Evolutionary conservation across 2,113 vertebrate species (phyloP), one percentile per base, ranked within the genome.

Genomic region (Chamaea fasciata): DNA sequence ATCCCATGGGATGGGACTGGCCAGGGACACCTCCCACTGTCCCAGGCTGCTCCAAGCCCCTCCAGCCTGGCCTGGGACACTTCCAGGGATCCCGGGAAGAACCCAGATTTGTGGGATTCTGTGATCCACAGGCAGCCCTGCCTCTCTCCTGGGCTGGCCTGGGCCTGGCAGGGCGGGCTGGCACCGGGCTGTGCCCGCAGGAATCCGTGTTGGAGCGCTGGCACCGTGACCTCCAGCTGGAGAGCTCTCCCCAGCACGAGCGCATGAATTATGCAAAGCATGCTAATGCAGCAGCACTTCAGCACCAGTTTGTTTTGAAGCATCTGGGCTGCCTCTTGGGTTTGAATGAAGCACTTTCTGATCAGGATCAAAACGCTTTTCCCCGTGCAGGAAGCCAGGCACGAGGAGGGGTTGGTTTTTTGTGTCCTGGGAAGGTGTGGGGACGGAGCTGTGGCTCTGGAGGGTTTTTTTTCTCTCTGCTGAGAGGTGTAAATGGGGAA

Each of bases 71-170:
- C n/a, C 82, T 57, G 3, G 52, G 30, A 1, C 70, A 3, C 35
- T 41, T 0, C 22, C 82, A 47, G 41, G 19, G n/a, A 8, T 65
- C 4, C 63, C 24, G 37, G 76, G 59, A 26, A 31, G 18, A 26
- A 17, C 37, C 4, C 30, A 4, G 31, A 5, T 67, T 31, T 31
- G 4, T 28, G 52, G 52, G 13, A 1, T 41, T 22, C 15, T n/a
- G 39, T 31, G 71, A 2, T 26, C 3, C 57, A 1, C 4, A 17
- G 65, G 2, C 8, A 11, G 9, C 74, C 16, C 8, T 73, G 59
- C 10, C 10, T 26, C 1, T 1, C 39, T 37, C 6, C 56, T 4
- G 1, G 6, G 33, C 24, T 1, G 5, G 46, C 1, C 8, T 24
- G 2, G 1, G 3, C 2, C 0, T 6, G 41, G 37, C 31, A 26